A percentile compares a stretch with the other conserved stretches of the same genome.
Conservation (phyloP, 2,888 invertebrate genomes). For the Drosophila emarginata region DNA sequence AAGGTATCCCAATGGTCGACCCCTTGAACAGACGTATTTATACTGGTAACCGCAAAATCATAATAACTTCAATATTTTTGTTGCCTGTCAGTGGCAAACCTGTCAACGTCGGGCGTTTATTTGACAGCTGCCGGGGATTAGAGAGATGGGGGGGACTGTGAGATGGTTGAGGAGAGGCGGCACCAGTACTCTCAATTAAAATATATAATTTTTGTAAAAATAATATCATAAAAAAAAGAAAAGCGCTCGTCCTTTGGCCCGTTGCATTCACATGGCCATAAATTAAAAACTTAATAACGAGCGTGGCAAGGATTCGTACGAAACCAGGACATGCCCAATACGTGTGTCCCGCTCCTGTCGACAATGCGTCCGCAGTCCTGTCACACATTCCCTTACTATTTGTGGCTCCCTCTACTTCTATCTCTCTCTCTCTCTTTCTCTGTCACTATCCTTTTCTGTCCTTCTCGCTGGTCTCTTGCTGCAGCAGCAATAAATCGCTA, state of each 20-base stretch:
- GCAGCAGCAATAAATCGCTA: slow-evolving; percentile 81
- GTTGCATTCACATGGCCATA: slow-evolving; percentile 73
- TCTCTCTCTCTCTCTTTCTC: background rate
- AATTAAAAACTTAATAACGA: slow-evolving; percentile 81
- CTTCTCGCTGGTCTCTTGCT: slow-evolving; percentile 55
- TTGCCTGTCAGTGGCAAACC: slow-evolving; percentile 58
- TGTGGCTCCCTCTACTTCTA: slow-evolving; percentile 11
- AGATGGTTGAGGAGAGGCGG: slow-evolving; percentile 17
- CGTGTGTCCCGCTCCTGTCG: slow-evolving; percentile 48
- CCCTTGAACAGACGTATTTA: background rate
- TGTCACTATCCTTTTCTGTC: slow-evolving; percentile 4
- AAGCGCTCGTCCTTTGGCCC: slow-evolving; percentile 29
- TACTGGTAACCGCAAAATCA: slow-evolving; percentile 51
- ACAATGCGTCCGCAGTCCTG: slow-evolving; percentile 48
- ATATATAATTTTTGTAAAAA: slow-evolving; percentile 72
- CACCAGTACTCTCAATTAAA: slow-evolving; percentile 71
- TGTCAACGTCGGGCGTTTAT: slow-evolving; percentile 68
- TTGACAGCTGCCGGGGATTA: slow-evolving; percentile 66
- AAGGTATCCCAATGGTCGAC: slow-evolving; percentile 9
- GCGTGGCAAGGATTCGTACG: slow-evolving; percentile 61
- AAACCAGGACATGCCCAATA: slow-evolving; percentile 79
- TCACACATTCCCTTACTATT: slow-evolving; percentile 50
- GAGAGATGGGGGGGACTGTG: slow-evolving; percentile 10
- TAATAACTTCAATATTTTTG: slow-evolving; percentile 76
- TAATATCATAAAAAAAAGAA: slow-evolving; percentile 33